Evolutionary conservation across 2,888 invertebrate species (phyloP), one percentile per base, ranked within the genome.

Genomic region (Cepaea hortensis): DNA sequence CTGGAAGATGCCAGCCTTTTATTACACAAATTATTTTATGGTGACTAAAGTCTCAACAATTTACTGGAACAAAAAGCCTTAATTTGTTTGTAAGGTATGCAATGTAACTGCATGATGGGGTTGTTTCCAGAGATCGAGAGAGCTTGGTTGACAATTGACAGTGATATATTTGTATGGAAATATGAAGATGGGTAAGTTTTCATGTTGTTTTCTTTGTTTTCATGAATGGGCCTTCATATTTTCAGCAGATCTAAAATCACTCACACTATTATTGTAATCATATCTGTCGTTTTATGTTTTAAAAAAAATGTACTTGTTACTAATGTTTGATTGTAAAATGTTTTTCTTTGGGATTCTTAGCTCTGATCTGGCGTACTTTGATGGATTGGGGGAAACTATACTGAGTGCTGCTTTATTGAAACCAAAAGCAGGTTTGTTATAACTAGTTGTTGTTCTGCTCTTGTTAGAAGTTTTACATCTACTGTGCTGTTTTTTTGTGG

Each of bases 111-210:
- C 94, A 96, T 97, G 95, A 98, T 99, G 98, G 99, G 99, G 4
- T 95, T 99, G 13, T 99, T 99, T 95, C 97, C 98, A 87, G 98
- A 98, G 94, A 98, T 99, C 90, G 97, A 97, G 85, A 96, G 99
- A 93, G 99, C 99, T 0, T 99, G 99, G 99, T 95, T 99, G 85
- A 98, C 98, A 7, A 98, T 99, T 91, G 99, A 99, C 94, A 98
- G 98, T 92, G 98, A 99, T 95, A 97, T 99, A 91, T 99, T 98
- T 95, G 96, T 99, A 70, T 99, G 99, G 99, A 97, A 98, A 55
- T 99, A 98, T 95, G 98, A 98, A 95, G 97, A 98, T 95, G 97
- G 96, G 94, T 94, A 89, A 89, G 92, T 73, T 5, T 50, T 6
- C 46, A 23, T 2, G 35, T 50, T 73, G n/a, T 82, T 3, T 9